phyloP scores from a whole-genome alignment of 2,113 vertebrate species.

The Lycaon pictus region DNA sequence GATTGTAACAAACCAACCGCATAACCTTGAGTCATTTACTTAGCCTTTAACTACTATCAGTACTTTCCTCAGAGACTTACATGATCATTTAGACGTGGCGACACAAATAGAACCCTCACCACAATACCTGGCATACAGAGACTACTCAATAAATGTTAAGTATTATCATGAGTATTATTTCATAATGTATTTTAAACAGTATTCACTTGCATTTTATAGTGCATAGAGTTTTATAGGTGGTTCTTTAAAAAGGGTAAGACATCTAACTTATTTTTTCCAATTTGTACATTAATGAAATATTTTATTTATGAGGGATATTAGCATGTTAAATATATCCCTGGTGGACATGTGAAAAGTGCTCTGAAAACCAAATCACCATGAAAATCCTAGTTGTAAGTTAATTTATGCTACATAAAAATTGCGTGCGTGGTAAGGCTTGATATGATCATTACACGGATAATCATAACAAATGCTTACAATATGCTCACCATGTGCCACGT shows the following conservation, averaged over 20 bases:
- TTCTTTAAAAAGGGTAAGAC: not conserved
- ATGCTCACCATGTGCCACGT: not conserved
- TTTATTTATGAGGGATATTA: not conserved
- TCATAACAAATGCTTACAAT: not conserved
- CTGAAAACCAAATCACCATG: not conserved
- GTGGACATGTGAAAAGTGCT: not conserved
- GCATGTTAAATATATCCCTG: not conserved
- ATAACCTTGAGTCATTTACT: not conserved
- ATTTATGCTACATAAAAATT: constrained; percentile 12
- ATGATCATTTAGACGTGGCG: not conserved
- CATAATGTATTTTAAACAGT: not conserved
- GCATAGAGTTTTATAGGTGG: not conserved
- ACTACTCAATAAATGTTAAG: not conserved
- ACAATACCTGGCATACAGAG: not conserved
- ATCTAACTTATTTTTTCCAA: not conserved
- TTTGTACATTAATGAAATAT: not conserved
- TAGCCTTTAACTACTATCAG: not conserved
- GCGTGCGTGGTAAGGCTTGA: not conserved
- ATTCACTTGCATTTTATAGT: not conserved
- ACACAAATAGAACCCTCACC: not conserved
- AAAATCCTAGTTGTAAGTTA: not conserved
- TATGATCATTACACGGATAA: not conserved
- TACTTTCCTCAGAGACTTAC: not conserved
- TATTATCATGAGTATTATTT: not conserved
- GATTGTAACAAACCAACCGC: not conserved